phyloP scores from a whole-genome alignment of 1,140 invertebrate genomes.

The Hirudo medicinalis region DNA sequence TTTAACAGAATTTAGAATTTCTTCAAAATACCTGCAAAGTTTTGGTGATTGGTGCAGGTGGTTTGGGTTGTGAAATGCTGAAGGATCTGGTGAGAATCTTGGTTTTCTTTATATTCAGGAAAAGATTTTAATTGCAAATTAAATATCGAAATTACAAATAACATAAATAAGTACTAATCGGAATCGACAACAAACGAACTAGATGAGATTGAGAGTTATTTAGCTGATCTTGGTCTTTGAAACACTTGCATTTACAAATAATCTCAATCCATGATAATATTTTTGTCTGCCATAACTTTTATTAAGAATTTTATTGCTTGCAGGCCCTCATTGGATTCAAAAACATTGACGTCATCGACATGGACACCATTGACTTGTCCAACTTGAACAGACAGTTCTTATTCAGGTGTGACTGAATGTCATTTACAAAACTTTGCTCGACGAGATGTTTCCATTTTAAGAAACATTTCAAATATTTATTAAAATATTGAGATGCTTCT shows the following conservation, averaged over 20 bases:
- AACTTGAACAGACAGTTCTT: slow-evolving; percentile 95
- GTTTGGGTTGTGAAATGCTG: slow-evolving; percentile 88
- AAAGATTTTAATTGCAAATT: neutral
- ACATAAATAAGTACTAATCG: neutral
- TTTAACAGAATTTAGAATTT: slow-evolving; percentile 64
- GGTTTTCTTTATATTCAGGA: neutral
- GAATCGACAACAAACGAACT: neutral
- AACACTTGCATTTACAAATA: neutral
- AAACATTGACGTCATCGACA: slow-evolving; percentile 88
- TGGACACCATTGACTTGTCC: slow-evolving; percentile 95
- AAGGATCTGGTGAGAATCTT: slow-evolving; percentile 59
- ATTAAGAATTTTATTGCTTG: slow-evolving; percentile 20
- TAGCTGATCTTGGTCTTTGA: neutral
- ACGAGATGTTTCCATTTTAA: no score
- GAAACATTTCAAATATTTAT: no score
- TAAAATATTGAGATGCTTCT: no score
- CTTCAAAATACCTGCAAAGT: slow-evolving; percentile 69
- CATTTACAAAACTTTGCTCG: no score
- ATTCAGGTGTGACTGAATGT: slow-evolving; percentile 48
- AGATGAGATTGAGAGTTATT: neutral
- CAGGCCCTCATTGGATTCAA: slow-evolving; percentile 78
- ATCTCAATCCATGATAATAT: neutral
- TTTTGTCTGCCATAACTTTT: neutral
- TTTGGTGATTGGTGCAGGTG: slow-evolving; percentile 82
- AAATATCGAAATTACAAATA: neutral